Percentiles rank a stretch among this genome's conserved stretches.
Evolutionary conservation across 2,113 vertebrate species (phyloP).

Genomic region (Varanus salvator): DNA sequence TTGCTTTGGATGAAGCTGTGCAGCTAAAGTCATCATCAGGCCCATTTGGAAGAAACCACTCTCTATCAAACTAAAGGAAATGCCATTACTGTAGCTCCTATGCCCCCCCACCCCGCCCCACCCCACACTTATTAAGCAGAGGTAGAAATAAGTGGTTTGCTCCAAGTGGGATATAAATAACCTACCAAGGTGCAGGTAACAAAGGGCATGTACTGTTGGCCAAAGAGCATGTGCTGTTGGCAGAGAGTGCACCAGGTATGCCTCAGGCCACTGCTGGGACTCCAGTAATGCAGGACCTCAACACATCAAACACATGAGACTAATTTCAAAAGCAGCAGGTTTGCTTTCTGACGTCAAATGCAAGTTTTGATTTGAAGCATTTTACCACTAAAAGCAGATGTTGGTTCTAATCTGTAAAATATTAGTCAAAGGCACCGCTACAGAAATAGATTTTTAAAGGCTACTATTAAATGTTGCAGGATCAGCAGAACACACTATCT

Average conservation of each 20-base stretch:
- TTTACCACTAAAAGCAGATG: constrained; percentile 60
- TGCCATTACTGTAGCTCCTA: neutral
- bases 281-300: neutral
- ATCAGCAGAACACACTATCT: constrained; percentile 75
- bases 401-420: constrained; percentile 65
- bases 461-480: constrained; percentile 50
- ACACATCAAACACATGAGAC: neutral
- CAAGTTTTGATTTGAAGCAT: constrained; percentile 42
- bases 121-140: neutral
- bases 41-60: neutral
- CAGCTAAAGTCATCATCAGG: neutral
- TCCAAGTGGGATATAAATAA: neutral
- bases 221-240: neutral
- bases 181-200: neutral
- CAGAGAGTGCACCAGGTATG: neutral
- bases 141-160: neutral
- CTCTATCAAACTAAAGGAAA: neutral
- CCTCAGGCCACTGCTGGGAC: neutral
- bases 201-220: neutral
- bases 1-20: neutral
- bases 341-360: constrained; percentile 35
- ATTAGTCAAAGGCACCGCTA: constrained; percentile 61
- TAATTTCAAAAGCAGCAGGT: neutral
- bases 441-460: constrained; percentile 70
- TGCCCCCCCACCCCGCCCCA: too few species aligned